phyloP scores from a whole-genome alignment of 2,113 vertebrate species.

The Octodon degus region DNA sequence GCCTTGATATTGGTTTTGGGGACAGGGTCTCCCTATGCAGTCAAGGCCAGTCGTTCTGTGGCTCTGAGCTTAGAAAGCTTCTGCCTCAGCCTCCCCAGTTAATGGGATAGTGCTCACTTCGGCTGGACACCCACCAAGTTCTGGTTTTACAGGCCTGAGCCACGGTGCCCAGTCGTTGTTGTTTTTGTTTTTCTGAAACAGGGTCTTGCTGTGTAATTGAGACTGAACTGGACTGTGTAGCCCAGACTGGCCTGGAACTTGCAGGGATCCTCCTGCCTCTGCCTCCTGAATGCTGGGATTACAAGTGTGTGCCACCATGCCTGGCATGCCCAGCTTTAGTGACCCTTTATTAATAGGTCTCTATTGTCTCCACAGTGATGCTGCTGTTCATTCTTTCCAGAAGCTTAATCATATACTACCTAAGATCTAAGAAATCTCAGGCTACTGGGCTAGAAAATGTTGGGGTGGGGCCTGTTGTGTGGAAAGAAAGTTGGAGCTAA shows the following conservation, averaged over 20 bases:
- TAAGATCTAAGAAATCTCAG: not conserved
- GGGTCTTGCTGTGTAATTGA: too few relatives aligned
- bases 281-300: not conserved
- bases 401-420: not conserved
- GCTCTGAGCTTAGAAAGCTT: not conserved
- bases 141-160: not conserved
- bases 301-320: not conserved
- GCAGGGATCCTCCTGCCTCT: not conserved
- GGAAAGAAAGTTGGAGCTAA: not conserved
- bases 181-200: too few relatives aligned
- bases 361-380: not conserved
- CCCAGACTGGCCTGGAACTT: not conserved
- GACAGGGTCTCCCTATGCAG: not conserved
- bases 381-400: not conserved
- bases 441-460: not conserved
- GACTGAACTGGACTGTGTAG: too few relatives aligned
- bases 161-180: not conserved
- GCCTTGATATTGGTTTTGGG: not conserved
- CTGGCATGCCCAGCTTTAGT: not conserved
- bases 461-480: not conserved
- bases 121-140: too few relatives aligned
- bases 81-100: not conserved
- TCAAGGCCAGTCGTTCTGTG: not conserved
- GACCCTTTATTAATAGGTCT: slow-evolving; percentile 1
- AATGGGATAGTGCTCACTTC: not conserved